A percentile compares a stretch with the other conserved stretches of the same genome.
Evolutionary conservation across 2,888 invertebrate genomes (phyloP).

Genomic region (Tipula helvola): DNA sequence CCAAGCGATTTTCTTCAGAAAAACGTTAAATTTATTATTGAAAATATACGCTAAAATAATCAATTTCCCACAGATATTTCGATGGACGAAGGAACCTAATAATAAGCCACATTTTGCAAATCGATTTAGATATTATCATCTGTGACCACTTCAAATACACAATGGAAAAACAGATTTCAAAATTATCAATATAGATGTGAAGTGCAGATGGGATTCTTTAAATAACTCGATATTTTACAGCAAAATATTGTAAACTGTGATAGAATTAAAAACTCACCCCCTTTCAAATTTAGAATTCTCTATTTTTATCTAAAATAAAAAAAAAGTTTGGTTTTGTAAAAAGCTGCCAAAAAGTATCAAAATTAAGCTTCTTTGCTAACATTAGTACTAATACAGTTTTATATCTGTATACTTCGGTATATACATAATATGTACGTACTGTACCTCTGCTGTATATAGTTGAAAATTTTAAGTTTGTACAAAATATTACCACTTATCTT

Average conservation of each 20-base stretch:
- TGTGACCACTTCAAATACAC: too few relatives aligned
- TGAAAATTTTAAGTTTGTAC: background rate
- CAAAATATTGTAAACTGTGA: background rate
- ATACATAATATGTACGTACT: background rate
- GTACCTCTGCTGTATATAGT: background rate
- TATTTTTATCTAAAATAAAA: background rate
- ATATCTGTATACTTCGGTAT: background rate
- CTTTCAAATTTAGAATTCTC: background rate
- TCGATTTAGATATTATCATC: too few relatives aligned
- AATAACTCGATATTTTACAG: too few relatives aligned
- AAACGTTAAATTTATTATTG: too few relatives aligned
- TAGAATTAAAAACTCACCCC: background rate
- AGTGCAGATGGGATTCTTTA: too few relatives aligned
- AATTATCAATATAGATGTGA: too few relatives aligned
- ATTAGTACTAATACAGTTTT: background rate
- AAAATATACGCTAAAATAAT: too few relatives aligned
- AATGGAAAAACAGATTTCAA: too few relatives aligned
- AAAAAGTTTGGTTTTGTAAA: background rate
- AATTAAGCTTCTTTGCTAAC: background rate
- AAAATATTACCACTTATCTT: conserved; percentile 4
- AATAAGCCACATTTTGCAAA: too few relatives aligned
- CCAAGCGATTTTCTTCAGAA: too few relatives aligned
- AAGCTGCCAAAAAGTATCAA: background rate
- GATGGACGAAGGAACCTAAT: too few relatives aligned
- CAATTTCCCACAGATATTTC: too few relatives aligned